These are phyloP conservation scores for Dendropsophus ebraccatus DNA, from an alignment of 2,113 vertebrate genomes.

Conservation along the genomic window DNA sequence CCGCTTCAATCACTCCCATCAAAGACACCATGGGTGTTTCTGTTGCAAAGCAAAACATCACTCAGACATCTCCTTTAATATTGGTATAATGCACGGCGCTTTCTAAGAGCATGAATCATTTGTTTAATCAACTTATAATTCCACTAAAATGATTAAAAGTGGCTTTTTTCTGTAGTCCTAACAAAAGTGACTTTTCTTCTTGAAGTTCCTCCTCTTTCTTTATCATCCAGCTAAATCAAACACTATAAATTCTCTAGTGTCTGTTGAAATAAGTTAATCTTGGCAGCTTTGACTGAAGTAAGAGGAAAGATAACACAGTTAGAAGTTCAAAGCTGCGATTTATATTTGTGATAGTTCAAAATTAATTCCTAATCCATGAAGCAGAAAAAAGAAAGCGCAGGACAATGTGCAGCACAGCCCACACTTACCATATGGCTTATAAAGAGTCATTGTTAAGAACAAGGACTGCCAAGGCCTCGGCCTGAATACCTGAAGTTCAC, in stretches of 20 bases:
- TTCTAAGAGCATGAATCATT: slow-evolving; percentile 67
- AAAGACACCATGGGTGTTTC: slow-evolving; percentile 1
- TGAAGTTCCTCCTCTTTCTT: slow-evolving; percentile 62
- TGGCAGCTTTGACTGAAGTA: slow-evolving; percentile 64
- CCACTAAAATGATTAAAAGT: slow-evolving; percentile 63
- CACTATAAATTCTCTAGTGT: slow-evolving; percentile 64
- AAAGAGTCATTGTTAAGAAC: slow-evolving; percentile 63
- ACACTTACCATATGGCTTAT: slow-evolving; percentile 66
- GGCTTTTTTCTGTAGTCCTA: slow-evolving; percentile 60
- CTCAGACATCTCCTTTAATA: background rate
- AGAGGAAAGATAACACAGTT: slow-evolving; percentile 61
- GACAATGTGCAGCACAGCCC: slow-evolving; percentile 64
- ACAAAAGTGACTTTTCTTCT: slow-evolving; percentile 40
- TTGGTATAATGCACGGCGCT: slow-evolving; percentile 53
- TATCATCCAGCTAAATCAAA: slow-evolving; percentile 66
- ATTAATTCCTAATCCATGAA: slow-evolving; percentile 69
- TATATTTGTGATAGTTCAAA: slow-evolving; percentile 69
- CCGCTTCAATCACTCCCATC: background rate
- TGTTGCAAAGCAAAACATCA: slow-evolving; percentile 16
- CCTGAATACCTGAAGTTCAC: slow-evolving; percentile 80
- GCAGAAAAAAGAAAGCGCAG: slow-evolving; percentile 41
- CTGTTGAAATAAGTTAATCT: slow-evolving; percentile 67
- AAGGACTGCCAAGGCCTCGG: slow-evolving; percentile 68
- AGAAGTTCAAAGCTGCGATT: slow-evolving; percentile 66
- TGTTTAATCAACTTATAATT: slow-evolving; percentile 69